Evolutionary conservation across 2,113 vertebrate genomes (phyloP), one percentile per base, ranked within the genome.

Genomic region (Pungitius pungitius): DNA sequence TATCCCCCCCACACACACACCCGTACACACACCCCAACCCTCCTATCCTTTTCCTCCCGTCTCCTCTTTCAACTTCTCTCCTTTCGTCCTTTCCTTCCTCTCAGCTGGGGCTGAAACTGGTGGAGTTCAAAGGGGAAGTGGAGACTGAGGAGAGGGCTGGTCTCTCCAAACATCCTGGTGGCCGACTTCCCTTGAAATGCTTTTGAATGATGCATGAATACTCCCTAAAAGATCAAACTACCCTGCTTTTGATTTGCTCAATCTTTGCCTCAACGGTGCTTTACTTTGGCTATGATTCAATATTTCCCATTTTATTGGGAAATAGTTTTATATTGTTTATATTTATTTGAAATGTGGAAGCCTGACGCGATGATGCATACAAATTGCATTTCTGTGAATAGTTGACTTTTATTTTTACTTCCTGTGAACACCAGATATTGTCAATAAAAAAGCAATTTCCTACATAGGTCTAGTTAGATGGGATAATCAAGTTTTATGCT

Each of bases 91-190:
- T 78, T 74, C 57, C 62, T 77, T 57, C 72, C 56, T 75, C 78
- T 65, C 70, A 85, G 73, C 81, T 77, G 76, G 65, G 49, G 37
- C 43, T 14, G 49, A 81, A 22, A 56, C 74, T 22, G 20, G 14
- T 3, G 0, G 26, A 60, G 77, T 78, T 84, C 62, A 82, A 87
- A 85, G 43, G 35, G 45, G 65, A 60, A 58, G 11, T 17, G 14
- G 40, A 75, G 54, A 67, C 18, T 39, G 33, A 64, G 35, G 47
- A 49, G 62, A 57, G 39, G 49, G 56, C 20, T 20, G 67, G 73
- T 51, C 47, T 75, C 39, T 59, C 51, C 65, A 63, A 83, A 81
- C 75, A 90, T 86, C 82, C 79, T 77, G 72, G n/a, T 43, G 30
- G 45, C 45, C 39, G 49, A 54, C 67, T 67, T 78, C 75, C 45